These are phyloP conservation scores for Aporophyla nigra DNA, from an alignment of 2,888 invertebrate species.

Conservation along the genomic window DNA sequence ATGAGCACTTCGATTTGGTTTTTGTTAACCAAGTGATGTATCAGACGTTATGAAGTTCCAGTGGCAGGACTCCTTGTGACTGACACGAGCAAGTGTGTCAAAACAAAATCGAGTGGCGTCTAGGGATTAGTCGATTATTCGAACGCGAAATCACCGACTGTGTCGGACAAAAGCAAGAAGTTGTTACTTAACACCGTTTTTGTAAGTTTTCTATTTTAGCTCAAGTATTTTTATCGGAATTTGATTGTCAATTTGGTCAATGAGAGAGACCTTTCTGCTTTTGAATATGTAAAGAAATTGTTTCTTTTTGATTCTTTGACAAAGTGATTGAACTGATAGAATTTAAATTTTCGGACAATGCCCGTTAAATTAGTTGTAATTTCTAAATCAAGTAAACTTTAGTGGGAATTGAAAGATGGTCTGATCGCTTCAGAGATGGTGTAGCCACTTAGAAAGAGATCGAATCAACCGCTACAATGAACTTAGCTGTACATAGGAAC, in stretches of 20 bases:
- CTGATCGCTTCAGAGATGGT: constrained; percentile 2
- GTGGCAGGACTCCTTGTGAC: constrained; percentile 76
- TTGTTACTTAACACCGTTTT: constrained; percentile 67
- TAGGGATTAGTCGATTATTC: constrained; percentile 80
- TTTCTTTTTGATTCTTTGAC: constrained; percentile 52
- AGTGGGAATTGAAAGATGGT: constrained; percentile 10
- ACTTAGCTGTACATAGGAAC: constrained; percentile 64
- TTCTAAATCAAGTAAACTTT: constrained; percentile 40
- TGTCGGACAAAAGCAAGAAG: constrained; percentile 72
- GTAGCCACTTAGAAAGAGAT: constrained; percentile 55
- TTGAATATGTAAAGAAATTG: constrained; percentile 58
- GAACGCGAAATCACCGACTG: constrained; percentile 78
- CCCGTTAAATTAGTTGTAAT: constrained; percentile 55
- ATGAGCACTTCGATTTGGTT: constrained; percentile 77
- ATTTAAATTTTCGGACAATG: constrained; percentile 52
- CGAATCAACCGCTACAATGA: constrained; percentile 58
- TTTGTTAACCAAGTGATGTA: constrained; percentile 73
- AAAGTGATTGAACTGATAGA: constrained; percentile 51
- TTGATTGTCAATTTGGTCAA: constrained; percentile 63
- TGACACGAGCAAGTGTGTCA: constrained; percentile 86
- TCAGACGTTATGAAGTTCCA: constrained; percentile 69
- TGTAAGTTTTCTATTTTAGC: constrained; percentile 65
- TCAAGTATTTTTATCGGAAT: constrained; percentile 64
- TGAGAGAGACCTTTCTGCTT: constrained; percentile 58
- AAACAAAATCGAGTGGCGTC: constrained; percentile 90